Evolutionary conservation across 2,797 vertebrate genomes (phyloP).

Genomic region (Orientallactaga sibirica): DNA sequence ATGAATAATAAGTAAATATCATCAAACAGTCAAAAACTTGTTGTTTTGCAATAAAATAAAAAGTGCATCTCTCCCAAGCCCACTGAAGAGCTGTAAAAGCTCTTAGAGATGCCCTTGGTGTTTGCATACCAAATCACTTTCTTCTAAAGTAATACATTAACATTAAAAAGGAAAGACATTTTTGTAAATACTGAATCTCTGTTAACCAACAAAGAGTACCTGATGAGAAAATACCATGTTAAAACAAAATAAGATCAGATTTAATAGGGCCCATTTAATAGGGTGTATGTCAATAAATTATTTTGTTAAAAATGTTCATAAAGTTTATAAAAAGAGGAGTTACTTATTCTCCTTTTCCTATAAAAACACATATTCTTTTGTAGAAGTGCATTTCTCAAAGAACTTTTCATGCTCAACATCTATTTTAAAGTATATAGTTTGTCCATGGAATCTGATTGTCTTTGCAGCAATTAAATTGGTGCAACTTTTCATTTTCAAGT

Average conservation of each 20-base stretch:
- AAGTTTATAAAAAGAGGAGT: conserved; percentile 67
- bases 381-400: conserved; percentile 49
- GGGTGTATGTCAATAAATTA: conserved; percentile 10
- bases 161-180: conserved; percentile 34
- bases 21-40: conserved; percentile 14
- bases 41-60: conserved; percentile 67
- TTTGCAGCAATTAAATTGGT: background rate
- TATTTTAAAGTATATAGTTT: background rate
- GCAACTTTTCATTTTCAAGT: conserved; percentile 46
- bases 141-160: conserved; percentile 72
- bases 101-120: background rate
- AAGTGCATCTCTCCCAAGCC: conserved; percentile 80
- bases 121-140: conserved; percentile 77
- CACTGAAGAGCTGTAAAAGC: background rate
- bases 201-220: background rate
- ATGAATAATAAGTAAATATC: conserved; percentile 59
- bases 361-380: conserved; percentile 50
- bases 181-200: conserved; percentile 46
- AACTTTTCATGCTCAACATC: background rate
- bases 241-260: conserved; percentile 11
- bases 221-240: conserved; percentile 70
- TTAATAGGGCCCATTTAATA: background rate
- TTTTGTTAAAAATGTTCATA: conserved; percentile 50
- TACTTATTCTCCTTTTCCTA: background rate
- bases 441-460: background rate